Conservation (phyloP, 2,113 vertebrate genomes). For the Periophthalmodon schlosseri region DNA sequence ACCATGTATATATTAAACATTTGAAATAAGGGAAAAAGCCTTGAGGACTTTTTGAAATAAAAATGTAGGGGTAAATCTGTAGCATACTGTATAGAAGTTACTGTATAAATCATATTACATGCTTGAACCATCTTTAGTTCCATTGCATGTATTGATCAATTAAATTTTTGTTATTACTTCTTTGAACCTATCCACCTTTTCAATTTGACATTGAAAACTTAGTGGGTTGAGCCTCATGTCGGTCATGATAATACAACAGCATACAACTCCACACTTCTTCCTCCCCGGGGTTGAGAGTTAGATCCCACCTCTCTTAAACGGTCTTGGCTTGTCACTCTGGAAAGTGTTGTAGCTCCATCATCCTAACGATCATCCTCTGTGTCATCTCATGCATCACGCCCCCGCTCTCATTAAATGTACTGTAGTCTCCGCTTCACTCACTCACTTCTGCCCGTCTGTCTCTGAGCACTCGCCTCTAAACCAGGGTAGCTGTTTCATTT, state of each 20-base stretch:
- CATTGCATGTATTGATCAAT: too few relatives aligned
- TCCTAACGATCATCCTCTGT: constrained; percentile 57
- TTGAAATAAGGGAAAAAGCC: too few relatives aligned
- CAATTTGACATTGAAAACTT: too few relatives aligned
- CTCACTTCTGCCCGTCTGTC: constrained; percentile 54
- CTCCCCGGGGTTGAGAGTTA: constrained; percentile 37
- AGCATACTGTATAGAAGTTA: too few relatives aligned
- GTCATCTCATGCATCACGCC: constrained; percentile 60
- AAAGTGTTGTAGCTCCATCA: constrained; percentile 43
- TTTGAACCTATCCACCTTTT: too few relatives aligned
- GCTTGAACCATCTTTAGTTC: too few relatives aligned
- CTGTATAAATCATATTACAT: too few relatives aligned
- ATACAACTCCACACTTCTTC: not conserved
- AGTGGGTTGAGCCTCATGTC: not conserved
- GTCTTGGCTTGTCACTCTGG: constrained; percentile 11
- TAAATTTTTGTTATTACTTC: too few relatives aligned
- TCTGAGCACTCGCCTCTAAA: constrained; percentile 24
- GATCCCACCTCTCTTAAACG: constrained; percentile 13
- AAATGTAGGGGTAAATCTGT: too few relatives aligned
- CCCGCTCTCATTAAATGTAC: constrained; percentile 53
- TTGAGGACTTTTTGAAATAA: too few relatives aligned
- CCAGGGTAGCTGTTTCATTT: constrained; percentile 18
- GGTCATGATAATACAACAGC: not conserved
- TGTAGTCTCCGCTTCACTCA: constrained; percentile 56
- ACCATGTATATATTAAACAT: too few relatives aligned